Evolutionary conservation across 2,113 vertebrate species (phyloP).

Genomic region (Sinocyclocheilus rhinocerous): DNA sequence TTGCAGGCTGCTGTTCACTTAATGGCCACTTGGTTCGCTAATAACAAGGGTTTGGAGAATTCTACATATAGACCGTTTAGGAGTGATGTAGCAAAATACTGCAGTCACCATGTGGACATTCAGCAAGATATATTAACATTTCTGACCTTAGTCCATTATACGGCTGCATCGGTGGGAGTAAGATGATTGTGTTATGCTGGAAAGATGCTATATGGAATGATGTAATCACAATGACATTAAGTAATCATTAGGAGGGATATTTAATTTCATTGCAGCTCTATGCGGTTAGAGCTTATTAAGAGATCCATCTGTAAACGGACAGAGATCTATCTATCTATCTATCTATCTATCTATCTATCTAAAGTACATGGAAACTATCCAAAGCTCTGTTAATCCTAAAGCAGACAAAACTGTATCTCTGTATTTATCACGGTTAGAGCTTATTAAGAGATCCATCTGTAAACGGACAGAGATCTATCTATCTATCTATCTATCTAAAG

Average conservation of each 20-base stretch:
- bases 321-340: not conserved
- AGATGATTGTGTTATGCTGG: not conserved
- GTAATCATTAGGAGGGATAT: not conserved
- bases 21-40: no score
- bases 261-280: not conserved
- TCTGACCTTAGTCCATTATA: not conserved
- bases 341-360: no score
- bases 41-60: no score
- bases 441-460: no score
- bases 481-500: no score
- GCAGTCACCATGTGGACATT: not conserved
- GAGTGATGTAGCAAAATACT: not conserved
- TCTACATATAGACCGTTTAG: not conserved
- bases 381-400: no score
- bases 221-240: not conserved
- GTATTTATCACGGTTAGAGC: no score
- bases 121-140: not conserved
- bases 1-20: no score
- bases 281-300: not conserved
- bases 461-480: no score
- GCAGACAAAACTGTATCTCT: no score
- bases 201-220: not conserved
- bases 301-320: not conserved
- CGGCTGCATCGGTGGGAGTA: not conserved
- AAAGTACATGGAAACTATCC: no score